Evolutionary conservation across 2,888 invertebrate species (phyloP), one percentile per base, ranked within the genome.

Genomic region (Hypselothyrea guttata): DNA sequence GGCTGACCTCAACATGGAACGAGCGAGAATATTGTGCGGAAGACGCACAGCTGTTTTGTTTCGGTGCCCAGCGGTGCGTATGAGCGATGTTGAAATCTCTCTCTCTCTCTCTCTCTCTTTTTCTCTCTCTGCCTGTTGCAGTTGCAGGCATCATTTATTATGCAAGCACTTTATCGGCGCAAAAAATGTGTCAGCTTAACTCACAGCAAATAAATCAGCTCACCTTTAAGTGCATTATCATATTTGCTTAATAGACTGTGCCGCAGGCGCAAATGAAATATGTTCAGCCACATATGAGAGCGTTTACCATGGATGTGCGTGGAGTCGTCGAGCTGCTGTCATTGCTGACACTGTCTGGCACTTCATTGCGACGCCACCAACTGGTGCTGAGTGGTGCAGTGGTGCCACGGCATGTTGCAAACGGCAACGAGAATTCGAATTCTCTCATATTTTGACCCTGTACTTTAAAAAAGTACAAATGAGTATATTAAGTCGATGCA

Each of bases 201-300:
- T 52, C 52, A 51, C 46, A 44, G 51, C 28, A 59, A 40, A 65
- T 49, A 51, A 70, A 60, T 65, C 47, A 13, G 53, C 11, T 18
- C 48, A 59, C 63, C 74, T 66, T 66, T 71, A 82, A 82, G 57
- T 64, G 65, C 59, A 82, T 82, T 78, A 67, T 54, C 52, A 22
- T 22, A 22, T 5, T 22, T 55, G 75, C 56, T 66, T 71, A 73
- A 81, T 68, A 57, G 63, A 63, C 57, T 57, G 66, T 40, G 48
- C 16, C 54, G 41, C 51, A 31, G 9, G 40, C 16, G 49, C 37
- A 47, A 38, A 40, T 53, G 42, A 53, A 70, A 51, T 53, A 45
- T 40, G 22, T 31, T 27, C 34, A 34, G 40, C 37, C n/a, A 34
- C 30, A 22, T 13, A 11, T 7, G 30, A 12, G 18, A 9, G 31